phyloP scores from a whole-genome alignment of 2,113 vertebrate genomes.

The Tetraodon nigroviridis region DNA sequence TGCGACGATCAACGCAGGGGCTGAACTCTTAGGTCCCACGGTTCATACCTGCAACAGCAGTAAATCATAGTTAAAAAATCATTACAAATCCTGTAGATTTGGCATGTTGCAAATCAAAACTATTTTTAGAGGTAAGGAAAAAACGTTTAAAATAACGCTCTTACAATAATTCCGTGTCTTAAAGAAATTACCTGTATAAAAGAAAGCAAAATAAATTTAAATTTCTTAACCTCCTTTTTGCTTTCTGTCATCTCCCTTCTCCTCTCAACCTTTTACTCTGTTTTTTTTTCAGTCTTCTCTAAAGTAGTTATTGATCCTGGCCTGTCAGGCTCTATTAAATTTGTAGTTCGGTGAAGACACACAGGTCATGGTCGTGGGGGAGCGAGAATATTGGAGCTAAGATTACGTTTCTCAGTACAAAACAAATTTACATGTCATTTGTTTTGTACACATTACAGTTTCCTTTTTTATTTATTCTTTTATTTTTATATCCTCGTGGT shows the following conservation, averaged over 20 bases:
- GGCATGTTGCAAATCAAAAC: no score
- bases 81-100: no score
- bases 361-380: slow-evolving; percentile 14
- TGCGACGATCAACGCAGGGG: background rate
- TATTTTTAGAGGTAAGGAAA: no score
- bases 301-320: slow-evolving; percentile 42
- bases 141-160: no score
- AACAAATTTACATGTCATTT: background rate
- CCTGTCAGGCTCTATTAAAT: slow-evolving; percentile 52
- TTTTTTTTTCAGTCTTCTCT: slow-evolving; percentile 8
- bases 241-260: background rate
- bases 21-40: slow-evolving; percentile 1
- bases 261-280: background rate
- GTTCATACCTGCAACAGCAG: no score
- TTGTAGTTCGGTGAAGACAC: slow-evolving; percentile 23
- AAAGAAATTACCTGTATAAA: background rate
- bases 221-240: background rate
- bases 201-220: background rate
- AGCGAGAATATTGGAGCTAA: slow-evolving; percentile 7
- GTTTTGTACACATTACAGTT: background rate
- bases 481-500: no score
- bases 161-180: background rate
- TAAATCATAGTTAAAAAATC: no score
- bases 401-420: slow-evolving; percentile 19
- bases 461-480: no score